Evolutionary conservation across 2,888 invertebrate species (phyloP).

Genomic region (Elysia crispata): DNA sequence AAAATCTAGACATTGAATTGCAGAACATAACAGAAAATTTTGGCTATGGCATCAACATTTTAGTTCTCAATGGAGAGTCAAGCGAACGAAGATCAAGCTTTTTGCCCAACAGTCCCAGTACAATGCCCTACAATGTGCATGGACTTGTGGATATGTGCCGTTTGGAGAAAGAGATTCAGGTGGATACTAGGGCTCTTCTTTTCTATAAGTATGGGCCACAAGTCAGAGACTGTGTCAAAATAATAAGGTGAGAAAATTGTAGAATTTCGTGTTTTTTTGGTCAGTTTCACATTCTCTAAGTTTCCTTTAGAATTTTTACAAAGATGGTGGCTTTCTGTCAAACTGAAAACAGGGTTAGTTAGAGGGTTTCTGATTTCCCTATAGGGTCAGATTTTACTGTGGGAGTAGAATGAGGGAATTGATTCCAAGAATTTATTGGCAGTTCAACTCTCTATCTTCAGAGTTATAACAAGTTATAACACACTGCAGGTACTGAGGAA

Average conservation of each 20-base stretch:
- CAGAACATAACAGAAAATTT: slow-evolving; percentile 83
- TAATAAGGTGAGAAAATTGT: slow-evolving; percentile 82
- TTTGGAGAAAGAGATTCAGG: slow-evolving; percentile 91
- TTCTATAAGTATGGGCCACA: slow-evolving; percentile 98
- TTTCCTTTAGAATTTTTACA: too few relatives aligned
- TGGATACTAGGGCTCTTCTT: slow-evolving; percentile 92
- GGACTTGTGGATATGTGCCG: slow-evolving; percentile 98
- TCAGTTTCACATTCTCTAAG: too few relatives aligned
- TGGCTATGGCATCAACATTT: slow-evolving; percentile 92
- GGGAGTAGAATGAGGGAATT: too few relatives aligned
- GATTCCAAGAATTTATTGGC: too few relatives aligned
- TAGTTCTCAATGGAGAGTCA: slow-evolving; percentile 92
- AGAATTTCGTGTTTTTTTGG: too few relatives aligned
- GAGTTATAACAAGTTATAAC: too few relatives aligned
- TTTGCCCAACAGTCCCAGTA: slow-evolving; percentile 85
- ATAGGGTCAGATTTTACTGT: too few relatives aligned
- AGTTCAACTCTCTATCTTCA: too few relatives aligned
- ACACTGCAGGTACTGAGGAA: too few relatives aligned
- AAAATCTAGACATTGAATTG: slow-evolving; percentile 80
- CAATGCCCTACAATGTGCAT: slow-evolving; percentile 92
- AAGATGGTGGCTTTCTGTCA: too few relatives aligned
- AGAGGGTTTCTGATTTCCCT: too few relatives aligned
- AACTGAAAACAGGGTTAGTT: too few relatives aligned
- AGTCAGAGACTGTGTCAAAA: slow-evolving; percentile 97
- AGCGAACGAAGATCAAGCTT: slow-evolving; percentile 88